These are phyloP conservation scores for Dipodomys merriami DNA, from an alignment of 2,113 vertebrate genomes.

Conservation along the genomic window DNA sequence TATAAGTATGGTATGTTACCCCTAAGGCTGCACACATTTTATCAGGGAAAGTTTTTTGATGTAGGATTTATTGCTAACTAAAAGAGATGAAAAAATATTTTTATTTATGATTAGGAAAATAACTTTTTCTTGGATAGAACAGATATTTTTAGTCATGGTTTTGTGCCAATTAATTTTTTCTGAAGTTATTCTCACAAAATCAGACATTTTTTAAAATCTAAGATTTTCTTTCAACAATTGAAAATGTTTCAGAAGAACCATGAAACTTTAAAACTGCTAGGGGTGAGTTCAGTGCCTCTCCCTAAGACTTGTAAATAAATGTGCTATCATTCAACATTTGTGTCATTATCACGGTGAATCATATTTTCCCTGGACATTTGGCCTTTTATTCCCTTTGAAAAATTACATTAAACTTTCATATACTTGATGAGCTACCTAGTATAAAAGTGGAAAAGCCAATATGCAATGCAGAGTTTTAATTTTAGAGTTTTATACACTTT, in stretches of 20 bases:
- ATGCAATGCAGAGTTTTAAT: constrained; percentile 50
- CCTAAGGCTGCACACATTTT: constrained; percentile 55
- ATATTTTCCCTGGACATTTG: constrained; percentile 49
- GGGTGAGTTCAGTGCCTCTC: background rate
- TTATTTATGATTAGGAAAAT: constrained; percentile 75
- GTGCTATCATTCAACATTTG: background rate
- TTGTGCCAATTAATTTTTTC: constrained; percentile 82
- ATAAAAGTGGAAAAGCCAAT: constrained; percentile 48
- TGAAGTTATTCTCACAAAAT: constrained; percentile 47
- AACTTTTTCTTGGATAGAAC: constrained; percentile 65
- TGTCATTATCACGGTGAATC: background rate
- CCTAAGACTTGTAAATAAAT: constrained; percentile 27
- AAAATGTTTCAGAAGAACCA: constrained; percentile 54
- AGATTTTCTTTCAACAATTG: constrained; percentile 57
- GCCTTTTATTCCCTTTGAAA: constrained; percentile 38
- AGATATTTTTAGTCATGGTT: constrained; percentile 64
- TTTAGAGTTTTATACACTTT: constrained; percentile 49
- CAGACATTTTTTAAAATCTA: constrained; percentile 61
- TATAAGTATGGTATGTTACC: background rate
- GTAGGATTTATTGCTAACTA: constrained; percentile 76
- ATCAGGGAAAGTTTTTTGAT: constrained; percentile 78
- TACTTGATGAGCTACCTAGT: constrained; percentile 35
- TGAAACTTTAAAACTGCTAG: constrained; percentile 17
- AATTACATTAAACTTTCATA: background rate
- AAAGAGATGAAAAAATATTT: constrained; percentile 72